Conservation (phyloP, 2,888 invertebrate species). For the Tenthredo distinguenda region DNA sequence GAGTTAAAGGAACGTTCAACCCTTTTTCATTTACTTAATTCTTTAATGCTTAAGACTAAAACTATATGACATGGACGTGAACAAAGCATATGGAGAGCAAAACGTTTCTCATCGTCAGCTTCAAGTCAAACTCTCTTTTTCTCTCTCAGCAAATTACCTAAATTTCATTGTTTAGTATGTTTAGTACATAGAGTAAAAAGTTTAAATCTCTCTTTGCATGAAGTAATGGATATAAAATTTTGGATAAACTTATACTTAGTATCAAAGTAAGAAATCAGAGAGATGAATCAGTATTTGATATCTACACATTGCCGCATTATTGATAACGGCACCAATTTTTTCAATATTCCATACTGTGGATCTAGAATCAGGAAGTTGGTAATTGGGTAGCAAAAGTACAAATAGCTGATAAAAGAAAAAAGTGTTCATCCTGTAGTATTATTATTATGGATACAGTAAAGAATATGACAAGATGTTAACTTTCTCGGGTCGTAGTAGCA, state of each 20-base stretch:
- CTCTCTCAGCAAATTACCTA: not conserved
- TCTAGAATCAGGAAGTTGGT: not conserved
- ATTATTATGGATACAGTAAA: not conserved
- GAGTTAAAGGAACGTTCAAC: constrained; percentile 63
- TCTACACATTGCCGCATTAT: not conserved
- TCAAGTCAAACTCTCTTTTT: not conserved
- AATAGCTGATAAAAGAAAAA: not conserved
- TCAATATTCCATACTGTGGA: not conserved
- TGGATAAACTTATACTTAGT: not conserved
- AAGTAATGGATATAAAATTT: constrained; percentile 2
- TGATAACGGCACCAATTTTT: not conserved
- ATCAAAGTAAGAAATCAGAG: not conserved
- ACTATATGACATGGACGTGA: not conserved
- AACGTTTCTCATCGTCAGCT: not conserved
- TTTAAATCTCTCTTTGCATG: not conserved
- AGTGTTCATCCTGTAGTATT: constrained; percentile 16
- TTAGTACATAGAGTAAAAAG: constrained; percentile 1
- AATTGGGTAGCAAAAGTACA: not conserved
- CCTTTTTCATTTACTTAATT: not conserved
- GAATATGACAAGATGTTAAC: not conserved
- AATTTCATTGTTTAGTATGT: not conserved
- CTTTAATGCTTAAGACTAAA: not conserved
- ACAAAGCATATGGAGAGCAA: not conserved
- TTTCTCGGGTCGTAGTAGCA: constrained; percentile 61
- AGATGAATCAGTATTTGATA: not conserved